Percentiles rank a stretch among this genome's conserved stretches.
Evolutionary conservation across 2,888 invertebrate genomes (phyloP).

Genomic region (Chesias legatella): DNA sequence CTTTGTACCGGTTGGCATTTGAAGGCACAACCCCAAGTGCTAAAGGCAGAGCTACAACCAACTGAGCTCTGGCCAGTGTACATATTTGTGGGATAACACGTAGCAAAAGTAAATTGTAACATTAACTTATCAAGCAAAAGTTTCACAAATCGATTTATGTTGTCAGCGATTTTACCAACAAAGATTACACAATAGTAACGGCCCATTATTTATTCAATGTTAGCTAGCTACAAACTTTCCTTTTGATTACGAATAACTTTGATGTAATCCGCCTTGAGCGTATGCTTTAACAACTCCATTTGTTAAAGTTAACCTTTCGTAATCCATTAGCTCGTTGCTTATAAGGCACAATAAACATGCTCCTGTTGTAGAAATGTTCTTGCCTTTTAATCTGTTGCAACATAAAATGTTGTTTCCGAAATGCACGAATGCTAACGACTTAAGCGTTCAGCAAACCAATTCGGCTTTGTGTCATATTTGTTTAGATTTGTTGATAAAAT

Average conservation of each 20-base stretch:
- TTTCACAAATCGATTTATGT: no score
- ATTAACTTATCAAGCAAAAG: no score
- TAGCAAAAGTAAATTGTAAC: no score
- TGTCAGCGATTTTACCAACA: no score
- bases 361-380: constrained; percentile 23
- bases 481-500: no score
- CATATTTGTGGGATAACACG: no score
- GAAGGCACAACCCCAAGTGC: no score
- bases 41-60: no score
- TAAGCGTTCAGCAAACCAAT: background rate
- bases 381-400: constrained; percentile 21
- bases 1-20: no score
- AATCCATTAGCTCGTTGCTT: constrained; percentile 29
- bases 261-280: constrained; percentile 21
- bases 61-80: no score
- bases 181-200: background rate
- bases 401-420: constrained; percentile 22
- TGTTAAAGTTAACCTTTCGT: constrained; percentile 30
- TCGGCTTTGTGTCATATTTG: no score
- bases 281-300: constrained; percentile 26
- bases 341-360: constrained; percentile 25
- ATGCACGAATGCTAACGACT: constrained; percentile 22
- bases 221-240: constrained; percentile 6
- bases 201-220: constrained; percentile 4
- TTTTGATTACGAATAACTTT: constrained; percentile 17